Evolutionary conservation across 2,888 invertebrate species (phyloP).

Genomic region (Sepioteuthis lessoniana): DNA sequence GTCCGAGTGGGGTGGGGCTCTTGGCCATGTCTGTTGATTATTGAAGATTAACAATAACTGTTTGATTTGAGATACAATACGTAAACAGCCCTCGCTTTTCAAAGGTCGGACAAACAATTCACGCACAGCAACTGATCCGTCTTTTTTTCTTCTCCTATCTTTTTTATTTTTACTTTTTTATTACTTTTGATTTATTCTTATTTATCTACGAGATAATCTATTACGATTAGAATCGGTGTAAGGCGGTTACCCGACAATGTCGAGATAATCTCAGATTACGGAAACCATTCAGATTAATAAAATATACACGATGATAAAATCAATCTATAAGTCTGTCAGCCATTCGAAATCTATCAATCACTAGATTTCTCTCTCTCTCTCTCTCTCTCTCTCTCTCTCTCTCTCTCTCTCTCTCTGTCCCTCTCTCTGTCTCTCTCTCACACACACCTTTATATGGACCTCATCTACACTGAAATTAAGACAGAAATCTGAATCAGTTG

Average conservation of each 20-base stretch:
- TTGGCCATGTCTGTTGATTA: too few relatives aligned
- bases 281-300: background rate
- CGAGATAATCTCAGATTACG: background rate
- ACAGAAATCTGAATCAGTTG: too few relatives aligned
- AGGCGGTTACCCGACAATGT: background rate
- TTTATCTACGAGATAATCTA: background rate
- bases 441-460: too few relatives aligned
- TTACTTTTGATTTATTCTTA: background rate
- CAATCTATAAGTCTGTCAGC: background rate
- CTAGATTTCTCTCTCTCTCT: too few relatives aligned
- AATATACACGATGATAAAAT: background rate
- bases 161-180: background rate
- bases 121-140: background rate
- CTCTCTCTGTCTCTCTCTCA: too few relatives aligned
- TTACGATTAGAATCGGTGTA: background rate
- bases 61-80: too few relatives aligned
- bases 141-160: background rate
- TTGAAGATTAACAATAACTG: too few relatives aligned
- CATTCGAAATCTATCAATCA: background rate
- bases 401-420: too few relatives aligned
- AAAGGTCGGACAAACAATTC: background rate
- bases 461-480: too few relatives aligned
- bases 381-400: too few relatives aligned
- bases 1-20: too few relatives aligned
- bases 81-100: background rate